These are phyloP conservation scores for Theonella swinhoei DNA, from an alignment of 37 sponge, comb jelly and placozoan genomes.

Conservation along the genomic window DNA sequence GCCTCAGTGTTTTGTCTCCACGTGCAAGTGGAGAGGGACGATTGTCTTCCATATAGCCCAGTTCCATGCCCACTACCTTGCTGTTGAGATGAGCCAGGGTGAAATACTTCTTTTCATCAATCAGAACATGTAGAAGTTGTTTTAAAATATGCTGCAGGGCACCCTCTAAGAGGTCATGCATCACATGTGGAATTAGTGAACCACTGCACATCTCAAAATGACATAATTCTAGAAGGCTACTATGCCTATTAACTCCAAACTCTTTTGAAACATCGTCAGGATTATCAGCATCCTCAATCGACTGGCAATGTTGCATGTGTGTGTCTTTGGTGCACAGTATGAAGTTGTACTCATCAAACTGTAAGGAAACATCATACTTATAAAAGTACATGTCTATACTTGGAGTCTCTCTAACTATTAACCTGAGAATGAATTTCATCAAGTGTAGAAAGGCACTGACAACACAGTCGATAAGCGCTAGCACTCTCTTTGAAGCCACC, in stretches of 20 bases:
- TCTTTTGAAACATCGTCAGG: not conserved
- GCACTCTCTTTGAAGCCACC: slow-evolving; percentile 33
- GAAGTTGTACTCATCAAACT: slow-evolving; percentile 28
- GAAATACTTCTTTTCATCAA: slow-evolving; percentile 20
- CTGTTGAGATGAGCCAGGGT: not conserved
- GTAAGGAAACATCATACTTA: not conserved
- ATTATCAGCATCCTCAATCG: not conserved
- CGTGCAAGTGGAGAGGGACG: not conserved
- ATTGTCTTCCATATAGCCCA: not conserved
- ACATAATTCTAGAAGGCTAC: not conserved
- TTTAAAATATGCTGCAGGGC: slow-evolving; percentile 31
- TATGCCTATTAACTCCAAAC: not conserved
- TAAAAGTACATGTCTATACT: no score
- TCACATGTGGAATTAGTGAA: slow-evolving; percentile 31
- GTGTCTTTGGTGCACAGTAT: not conserved
- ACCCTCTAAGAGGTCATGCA: slow-evolving; percentile 46
- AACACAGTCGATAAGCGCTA: slow-evolving; percentile 9
- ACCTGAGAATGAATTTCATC: not conserved
- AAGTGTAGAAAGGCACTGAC: slow-evolving; percentile 6
- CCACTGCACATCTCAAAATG: slow-evolving; percentile 24
- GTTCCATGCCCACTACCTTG: not conserved
- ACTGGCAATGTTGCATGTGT: slow-evolving; percentile 19
- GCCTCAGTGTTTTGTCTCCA: not conserved
- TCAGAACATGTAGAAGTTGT: not conserved
- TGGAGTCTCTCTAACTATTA: not conserved